Base-by-base conservation (phyloP, 2,888 invertebrate genomes). In the Therioaphis trifolii region DNA sequence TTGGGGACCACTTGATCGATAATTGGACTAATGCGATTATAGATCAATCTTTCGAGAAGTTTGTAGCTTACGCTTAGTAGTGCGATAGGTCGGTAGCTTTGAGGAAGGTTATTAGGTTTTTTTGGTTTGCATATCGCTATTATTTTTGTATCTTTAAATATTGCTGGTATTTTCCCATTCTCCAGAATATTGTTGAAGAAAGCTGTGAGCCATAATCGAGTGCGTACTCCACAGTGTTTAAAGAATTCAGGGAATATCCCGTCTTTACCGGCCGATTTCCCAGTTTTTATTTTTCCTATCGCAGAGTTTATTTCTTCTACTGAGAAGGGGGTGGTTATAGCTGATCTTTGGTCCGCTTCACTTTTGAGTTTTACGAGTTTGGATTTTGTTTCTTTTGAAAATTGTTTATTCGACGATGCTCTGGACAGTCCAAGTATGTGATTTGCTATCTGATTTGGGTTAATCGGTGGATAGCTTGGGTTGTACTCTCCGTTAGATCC, bases 181-280 rank as follows among this genome's bases (percentile, higher is more conserved):
- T n/a, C n/a, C n/a, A 68, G 68, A 5, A 68, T 68, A 24, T 68
- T 40, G 24, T 29, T 68, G 68, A 12, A 68, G 68, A 68, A n/a
- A n/a, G n/a, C n/a, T n/a, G n/a, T n/a, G 35, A 12, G 7, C 24
- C 68, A 68, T 68, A 18, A 35, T 18, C 24, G 5, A 12, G 68
- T 68, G n/a, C n/a, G n/a, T n/a, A n/a, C n/a, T 29, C 68, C 68
- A 24, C 68, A 68, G 15, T n/a, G 5, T 40, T 29, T 68, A 14
- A 68, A 11, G 24, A 68, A 68, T 68, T 68, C 68, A 5, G 9
- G 27, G 40, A 35, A 68, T 5, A 68, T 68, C 7, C 40, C 68
- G 18, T 68, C 68, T 12, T 5, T 35, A 12, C 11, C 11, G 4
- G 43, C 43, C 4, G 43, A 43, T 68, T 68, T n/a, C 29, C 68